Conservation (phyloP, 1,140 invertebrate species). For the Drosophila teissieri region DNA sequence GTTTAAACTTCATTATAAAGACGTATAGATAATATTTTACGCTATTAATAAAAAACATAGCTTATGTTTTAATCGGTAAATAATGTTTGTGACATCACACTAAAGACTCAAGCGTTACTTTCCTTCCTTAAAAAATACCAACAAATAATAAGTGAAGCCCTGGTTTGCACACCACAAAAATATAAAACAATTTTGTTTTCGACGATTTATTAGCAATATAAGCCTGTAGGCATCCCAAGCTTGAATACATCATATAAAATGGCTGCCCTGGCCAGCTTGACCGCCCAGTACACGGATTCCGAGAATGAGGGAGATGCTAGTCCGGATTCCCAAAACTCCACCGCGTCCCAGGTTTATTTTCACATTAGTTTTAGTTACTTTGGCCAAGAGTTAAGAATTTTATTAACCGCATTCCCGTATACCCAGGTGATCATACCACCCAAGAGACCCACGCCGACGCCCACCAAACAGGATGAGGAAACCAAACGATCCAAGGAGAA, state of each 20-base stretch:
- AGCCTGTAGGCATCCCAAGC: background rate
- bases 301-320: slow-evolving; percentile 89
- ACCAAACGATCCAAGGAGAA: slow-evolving; percentile 48
- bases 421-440: slow-evolving; percentile 73
- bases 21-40: too few species aligned
- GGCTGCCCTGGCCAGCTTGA: slow-evolving; percentile 90
- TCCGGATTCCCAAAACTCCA: slow-evolving; percentile 75
- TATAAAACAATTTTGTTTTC: slow-evolving; percentile 2
- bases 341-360: slow-evolving; percentile 61
- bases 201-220: background rate
- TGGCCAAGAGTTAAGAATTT: background rate
- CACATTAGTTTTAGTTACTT: too few species aligned
- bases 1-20: background rate
- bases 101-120: background rate
- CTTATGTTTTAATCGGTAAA: too few species aligned
- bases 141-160: background rate
- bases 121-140: background rate
- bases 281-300: slow-evolving; percentile 93
- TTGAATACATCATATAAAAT: background rate
- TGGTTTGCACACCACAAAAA: slow-evolving; percentile 7
- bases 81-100: too few species aligned
- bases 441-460: slow-evolving; percentile 66
- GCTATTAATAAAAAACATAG: too few species aligned
- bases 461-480: slow-evolving; percentile 43
- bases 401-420: background rate